Evolutionary conservation across 1,140 invertebrate genomes (phyloP).

Genomic region (Drosophila biarmipes): DNA sequence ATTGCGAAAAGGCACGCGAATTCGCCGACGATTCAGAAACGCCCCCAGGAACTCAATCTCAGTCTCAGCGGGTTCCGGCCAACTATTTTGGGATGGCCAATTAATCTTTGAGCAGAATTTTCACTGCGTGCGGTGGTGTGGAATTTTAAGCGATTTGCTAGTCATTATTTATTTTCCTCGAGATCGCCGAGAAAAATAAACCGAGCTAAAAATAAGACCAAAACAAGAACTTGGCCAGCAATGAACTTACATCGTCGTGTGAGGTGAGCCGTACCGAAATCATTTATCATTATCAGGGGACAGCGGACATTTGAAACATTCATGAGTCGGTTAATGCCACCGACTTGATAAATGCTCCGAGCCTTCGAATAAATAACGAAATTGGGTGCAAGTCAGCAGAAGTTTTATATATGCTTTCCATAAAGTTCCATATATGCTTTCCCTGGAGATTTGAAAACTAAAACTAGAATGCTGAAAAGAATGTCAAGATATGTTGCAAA

Average conservation of each 20-base stretch:
- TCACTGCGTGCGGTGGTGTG: constrained; percentile 38
- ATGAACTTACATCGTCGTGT: constrained; percentile 59
- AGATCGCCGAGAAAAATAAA: constrained; percentile 56
- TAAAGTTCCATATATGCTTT: not conserved
- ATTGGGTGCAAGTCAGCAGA: not conserved
- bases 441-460: not conserved
- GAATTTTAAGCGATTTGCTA: constrained; percentile 80
- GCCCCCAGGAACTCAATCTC: constrained; percentile 50
- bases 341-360: constrained; percentile 47
- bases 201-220: constrained; percentile 53
- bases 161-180: constrained; percentile 69
- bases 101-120: constrained; percentile 53
- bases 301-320: constrained; percentile 66
- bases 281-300: constrained; percentile 74
- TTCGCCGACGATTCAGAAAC: constrained; percentile 7
- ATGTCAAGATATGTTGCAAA: no score
- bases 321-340: constrained; percentile 54
- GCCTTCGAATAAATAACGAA: constrained; percentile 6
- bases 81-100: constrained; percentile 64
- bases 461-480: not conserved
- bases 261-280: constrained; percentile 24
- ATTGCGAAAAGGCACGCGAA: constrained; percentile 67
- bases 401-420: constrained; percentile 4
- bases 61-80: constrained; percentile 45
- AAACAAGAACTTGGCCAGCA: constrained; percentile 58